phyloP scores from a whole-genome alignment of 2,888 invertebrate species.

The Mythimna albipuncta region DNA sequence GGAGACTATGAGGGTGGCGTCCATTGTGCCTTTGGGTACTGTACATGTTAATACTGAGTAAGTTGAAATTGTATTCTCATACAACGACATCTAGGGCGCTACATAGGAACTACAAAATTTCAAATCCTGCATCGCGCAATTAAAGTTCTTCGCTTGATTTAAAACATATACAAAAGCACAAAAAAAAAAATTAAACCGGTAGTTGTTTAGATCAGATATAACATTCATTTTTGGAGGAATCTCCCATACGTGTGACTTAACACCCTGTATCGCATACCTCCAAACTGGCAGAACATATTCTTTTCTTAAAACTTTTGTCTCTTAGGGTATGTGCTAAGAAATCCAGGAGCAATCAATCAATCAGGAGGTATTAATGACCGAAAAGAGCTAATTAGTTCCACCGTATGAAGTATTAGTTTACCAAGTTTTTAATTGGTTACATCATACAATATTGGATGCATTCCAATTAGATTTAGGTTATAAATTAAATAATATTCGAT shows the following conservation, averaged over 20 bases:
- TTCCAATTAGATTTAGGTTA: background rate
- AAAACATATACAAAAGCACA: no score
- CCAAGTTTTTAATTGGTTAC: background rate
- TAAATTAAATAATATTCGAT: conserved; percentile 1
- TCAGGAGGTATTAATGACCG: background rate
- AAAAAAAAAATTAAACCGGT: no score
- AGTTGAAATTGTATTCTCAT: conserved; percentile 71
- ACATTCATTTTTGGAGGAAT: no score
- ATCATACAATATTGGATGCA: background rate
- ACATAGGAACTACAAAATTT: no score
- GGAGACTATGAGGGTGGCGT: conserved; percentile 94
- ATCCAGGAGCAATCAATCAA: no score
- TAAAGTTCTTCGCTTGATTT: no score
- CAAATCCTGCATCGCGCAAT: no score
- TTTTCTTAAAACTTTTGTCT: background rate
- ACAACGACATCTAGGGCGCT: no score
- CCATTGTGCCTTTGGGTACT: conserved; percentile 96
- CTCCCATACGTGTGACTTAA: no score
- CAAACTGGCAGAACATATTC: no score
- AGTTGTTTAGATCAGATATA: no score
- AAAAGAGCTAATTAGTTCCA: background rate
- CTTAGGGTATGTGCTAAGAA: background rate
- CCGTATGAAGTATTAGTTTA: background rate
- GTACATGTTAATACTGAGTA: conserved; percentile 95
- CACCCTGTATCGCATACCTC: no score